phyloP scores from a whole-genome alignment of 2,888 invertebrate genomes.

The Chrysina gloriosa region DNA sequence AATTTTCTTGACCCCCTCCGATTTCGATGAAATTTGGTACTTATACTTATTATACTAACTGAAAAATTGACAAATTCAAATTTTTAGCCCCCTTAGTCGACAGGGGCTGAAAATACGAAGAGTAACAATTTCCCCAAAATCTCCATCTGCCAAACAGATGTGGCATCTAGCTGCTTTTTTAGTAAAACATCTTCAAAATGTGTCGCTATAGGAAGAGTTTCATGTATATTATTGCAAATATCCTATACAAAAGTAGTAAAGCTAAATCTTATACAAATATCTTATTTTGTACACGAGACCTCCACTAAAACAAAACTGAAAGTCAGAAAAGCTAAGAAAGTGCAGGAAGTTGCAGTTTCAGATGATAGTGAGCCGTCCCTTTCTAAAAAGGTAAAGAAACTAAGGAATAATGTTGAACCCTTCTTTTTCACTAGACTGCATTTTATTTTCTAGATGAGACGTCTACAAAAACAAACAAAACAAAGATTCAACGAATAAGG shows the following conservation, averaged over 20 bases:
- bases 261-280: background rate
- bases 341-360: background rate
- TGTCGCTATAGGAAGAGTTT: background rate
- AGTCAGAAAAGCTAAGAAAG: background rate
- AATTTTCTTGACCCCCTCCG: no score
- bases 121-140: no score
- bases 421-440: no score
- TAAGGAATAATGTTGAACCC: background rate
- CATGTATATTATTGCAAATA: background rate
- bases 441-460: background rate
- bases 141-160: no score
- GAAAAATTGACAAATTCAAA: no score
- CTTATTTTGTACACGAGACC: background rate
- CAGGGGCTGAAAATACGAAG: no score
- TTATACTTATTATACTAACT: no score
- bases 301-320: background rate
- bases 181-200: background rate
- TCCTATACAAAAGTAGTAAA: background rate
- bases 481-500: no score
- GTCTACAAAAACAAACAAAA: no score
- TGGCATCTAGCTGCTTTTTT: no score
- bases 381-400: background rate
- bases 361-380: background rate
- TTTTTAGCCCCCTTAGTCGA: no score
- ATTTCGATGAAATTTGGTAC: no score